A percentile compares a stretch with the other conserved stretches of the same genome.
These are phyloP conservation scores for Orientallactaga bullata DNA, from an alignment of 2,113 vertebrate species.

Conservation along the genomic window DNA sequence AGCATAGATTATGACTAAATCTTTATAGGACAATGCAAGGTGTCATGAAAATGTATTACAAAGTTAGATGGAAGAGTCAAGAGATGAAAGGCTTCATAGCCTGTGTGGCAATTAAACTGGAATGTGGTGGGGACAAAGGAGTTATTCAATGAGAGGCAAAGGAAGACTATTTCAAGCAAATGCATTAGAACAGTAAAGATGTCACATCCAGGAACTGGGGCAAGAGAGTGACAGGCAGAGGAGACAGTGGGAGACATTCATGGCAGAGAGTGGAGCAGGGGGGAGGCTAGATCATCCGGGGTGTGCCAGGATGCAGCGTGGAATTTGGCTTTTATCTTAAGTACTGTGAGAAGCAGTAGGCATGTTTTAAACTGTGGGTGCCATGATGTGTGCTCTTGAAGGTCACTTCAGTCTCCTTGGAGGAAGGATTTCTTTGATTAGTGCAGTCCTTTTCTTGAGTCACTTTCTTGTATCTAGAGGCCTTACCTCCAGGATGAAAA, in stretches of 20 bases:
- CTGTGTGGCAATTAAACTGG: conserved; percentile 5
- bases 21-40: neutral
- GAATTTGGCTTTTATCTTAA: neutral
- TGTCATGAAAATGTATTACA: conserved; percentile 14
- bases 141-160: neutral
- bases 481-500: neutral
- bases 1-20: neutral
- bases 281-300: neutral
- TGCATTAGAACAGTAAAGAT: neutral
- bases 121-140: neutral
- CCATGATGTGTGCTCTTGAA: neutral
- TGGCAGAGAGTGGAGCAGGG: neutral
- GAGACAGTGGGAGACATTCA: neutral
- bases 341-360: neutral
- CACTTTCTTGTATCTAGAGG: neutral
- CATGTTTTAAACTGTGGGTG: neutral
- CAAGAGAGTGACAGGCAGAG: neutral
- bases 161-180: neutral
- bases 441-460: neutral
- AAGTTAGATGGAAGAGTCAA: neutral
- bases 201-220: neutral
- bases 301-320: neutral
- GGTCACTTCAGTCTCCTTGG: neutral
- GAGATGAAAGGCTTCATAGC: neutral
- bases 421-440: neutral